Conservation (phyloP, 1,140 invertebrate species). For the Lamellibrachia luymesi region DNA sequence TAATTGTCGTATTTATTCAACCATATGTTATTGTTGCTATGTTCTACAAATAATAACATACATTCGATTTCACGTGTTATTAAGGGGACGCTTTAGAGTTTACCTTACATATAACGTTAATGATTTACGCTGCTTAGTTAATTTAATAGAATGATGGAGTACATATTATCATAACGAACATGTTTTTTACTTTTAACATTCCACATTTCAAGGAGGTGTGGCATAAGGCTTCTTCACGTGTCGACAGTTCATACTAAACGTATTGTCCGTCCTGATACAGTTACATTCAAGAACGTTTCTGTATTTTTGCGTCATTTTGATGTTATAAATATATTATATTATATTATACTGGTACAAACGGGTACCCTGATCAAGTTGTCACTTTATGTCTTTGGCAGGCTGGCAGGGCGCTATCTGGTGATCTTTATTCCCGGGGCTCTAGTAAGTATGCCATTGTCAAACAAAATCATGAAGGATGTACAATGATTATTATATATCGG, state of each 20-base stretch:
- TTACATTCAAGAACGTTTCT: neutral
- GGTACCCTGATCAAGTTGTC: neutral
- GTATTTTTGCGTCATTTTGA: neutral
- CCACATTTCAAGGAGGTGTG: neutral
- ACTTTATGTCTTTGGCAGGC: neutral
- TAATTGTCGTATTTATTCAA: too few relatives aligned
- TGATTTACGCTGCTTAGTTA: too few relatives aligned
- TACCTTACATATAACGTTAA: too few relatives aligned
- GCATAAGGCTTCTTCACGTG: too few relatives aligned
- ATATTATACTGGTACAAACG: neutral
- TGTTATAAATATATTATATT: too few relatives aligned
- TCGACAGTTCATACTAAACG: neutral
- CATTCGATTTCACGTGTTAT: too few relatives aligned
- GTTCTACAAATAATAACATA: too few relatives aligned
- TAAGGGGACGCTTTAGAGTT: too few relatives aligned
- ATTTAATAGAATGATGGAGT: too few relatives aligned
- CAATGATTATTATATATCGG: neutral
- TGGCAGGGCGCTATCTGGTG: slow-evolving; percentile 17
- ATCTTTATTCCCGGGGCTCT: slow-evolving; percentile 22
- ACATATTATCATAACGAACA: too few relatives aligned
- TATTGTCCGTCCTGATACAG: neutral
- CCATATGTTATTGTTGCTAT: too few relatives aligned
- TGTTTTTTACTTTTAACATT: neutral
- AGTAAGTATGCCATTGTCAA: slow-evolving; percentile 14
- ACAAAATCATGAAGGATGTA: neutral